These are phyloP conservation scores for Amiota mariae DNA, from an alignment of 2,888 invertebrate genomes.

Conservation along the genomic window DNA sequence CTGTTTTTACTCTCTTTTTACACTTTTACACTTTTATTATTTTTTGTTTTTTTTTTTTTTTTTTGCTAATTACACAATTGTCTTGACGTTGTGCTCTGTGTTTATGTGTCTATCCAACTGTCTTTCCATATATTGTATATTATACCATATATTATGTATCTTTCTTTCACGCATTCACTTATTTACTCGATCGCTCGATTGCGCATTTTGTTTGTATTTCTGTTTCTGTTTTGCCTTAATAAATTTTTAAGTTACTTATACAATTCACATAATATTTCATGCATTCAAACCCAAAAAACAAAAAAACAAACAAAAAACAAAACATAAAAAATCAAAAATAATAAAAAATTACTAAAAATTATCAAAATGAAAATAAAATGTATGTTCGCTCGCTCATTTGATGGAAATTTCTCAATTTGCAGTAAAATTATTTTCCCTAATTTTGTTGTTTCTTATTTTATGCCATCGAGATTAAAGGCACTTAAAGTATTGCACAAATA, in stretches of 20 bases:
- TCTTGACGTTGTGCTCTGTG: slow-evolving; percentile 39
- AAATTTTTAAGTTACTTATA: slow-evolving; percentile 52
- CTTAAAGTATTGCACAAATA: neutral
- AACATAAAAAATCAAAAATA: neutral
- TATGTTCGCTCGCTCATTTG: neutral
- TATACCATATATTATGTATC: neutral
- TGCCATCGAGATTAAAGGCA: neutral
- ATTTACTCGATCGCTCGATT: neutral
- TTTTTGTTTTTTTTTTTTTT: slow-evolving; percentile 29
- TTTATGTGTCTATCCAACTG: neutral
- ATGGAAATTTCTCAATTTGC: slow-evolving; percentile 20
- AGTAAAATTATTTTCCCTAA: neutral
- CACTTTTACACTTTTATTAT: too few relatives aligned
- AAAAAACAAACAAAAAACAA: slow-evolving; percentile 50
- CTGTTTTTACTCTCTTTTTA: too few relatives aligned
- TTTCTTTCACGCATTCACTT: slow-evolving; percentile 1
- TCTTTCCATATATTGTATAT: slow-evolving; percentile 17
- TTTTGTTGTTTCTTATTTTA: slow-evolving; percentile 39
- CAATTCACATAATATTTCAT: slow-evolving; percentile 41
- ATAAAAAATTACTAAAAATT: slow-evolving; percentile 11
- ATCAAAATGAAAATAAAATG: slow-evolving; percentile 1
- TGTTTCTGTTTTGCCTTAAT: slow-evolving; percentile 46
- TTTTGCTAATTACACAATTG: slow-evolving; percentile 64
- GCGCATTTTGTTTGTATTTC: slow-evolving; percentile 20
- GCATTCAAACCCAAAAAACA: slow-evolving; percentile 50